These are phyloP conservation scores for Corydoras sp. DNA, from an alignment of 2,113 vertebrate species.

Conservation along the genomic window DNA sequence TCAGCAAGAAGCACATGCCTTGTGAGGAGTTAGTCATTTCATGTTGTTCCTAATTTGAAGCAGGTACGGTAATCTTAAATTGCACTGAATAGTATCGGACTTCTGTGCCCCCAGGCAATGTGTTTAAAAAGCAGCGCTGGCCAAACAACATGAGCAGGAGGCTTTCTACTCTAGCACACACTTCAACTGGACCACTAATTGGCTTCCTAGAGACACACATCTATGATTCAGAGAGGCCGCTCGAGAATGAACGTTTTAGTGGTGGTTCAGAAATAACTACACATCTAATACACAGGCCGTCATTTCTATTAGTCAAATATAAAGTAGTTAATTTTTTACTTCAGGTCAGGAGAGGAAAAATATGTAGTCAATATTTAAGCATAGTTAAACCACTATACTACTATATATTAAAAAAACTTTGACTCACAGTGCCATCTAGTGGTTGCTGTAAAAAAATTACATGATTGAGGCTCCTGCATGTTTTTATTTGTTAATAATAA, in stretches of 20 bases:
- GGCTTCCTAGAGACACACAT: conserved; percentile 5
- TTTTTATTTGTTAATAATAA: too few relatives aligned
- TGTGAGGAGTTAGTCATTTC: too few relatives aligned
- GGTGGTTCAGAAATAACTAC: not conserved
- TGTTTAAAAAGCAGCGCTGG: not conserved
- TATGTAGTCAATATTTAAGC: too few relatives aligned
- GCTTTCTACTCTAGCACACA: not conserved
- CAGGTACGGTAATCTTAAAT: not conserved
- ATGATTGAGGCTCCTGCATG: too few relatives aligned
- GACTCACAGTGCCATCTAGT: too few relatives aligned
- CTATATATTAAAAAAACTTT: too few relatives aligned
- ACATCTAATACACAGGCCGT: not conserved
- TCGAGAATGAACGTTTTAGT: conserved; percentile 1
- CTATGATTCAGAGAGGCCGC: conserved; percentile 11
- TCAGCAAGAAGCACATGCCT: not conserved
- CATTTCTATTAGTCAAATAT: conserved; percentile 2
- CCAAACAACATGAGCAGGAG: conserved; percentile 30
- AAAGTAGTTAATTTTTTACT: too few relatives aligned
- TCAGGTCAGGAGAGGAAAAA: too few relatives aligned
- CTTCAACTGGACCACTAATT: conserved; percentile 25
- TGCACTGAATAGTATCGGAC: conserved; percentile 11
- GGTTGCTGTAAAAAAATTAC: too few relatives aligned
- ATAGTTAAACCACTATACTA: too few relatives aligned
- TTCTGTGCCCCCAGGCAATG: conserved; percentile 4
- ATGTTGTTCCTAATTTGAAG: not conserved